Base-by-base conservation (phyloP, 2,888 invertebrate species). In the Epinotia demarniana region DNA sequence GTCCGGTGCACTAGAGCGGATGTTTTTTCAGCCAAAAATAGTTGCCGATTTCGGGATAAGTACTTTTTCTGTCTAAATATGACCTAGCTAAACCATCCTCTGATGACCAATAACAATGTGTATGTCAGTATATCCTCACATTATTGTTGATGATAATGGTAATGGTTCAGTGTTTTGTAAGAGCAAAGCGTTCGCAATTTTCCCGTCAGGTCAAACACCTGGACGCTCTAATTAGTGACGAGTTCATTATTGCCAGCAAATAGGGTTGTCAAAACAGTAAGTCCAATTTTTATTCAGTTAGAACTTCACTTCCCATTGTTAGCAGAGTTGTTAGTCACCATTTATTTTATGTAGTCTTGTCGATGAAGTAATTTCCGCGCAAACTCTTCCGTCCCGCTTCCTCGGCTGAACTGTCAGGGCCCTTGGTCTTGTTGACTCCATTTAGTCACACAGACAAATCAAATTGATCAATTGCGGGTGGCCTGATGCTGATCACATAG, bases 201-300 rank as follows among this genome's bases (percentile, higher is more conserved):
- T 60, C 61, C 9, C 58, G 66, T 18, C 72, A 27, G 72, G 72
- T 73, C 72, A 39, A 49, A 53, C 72, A 73, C 72, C 72, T 66
- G 63, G 13, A 49, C 63, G 63, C 64, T 72, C 72, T 72, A 66
- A 72, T 72, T 64, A 64, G 66, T 60, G 72, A 66, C 72, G 58
- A 49, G 72, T 73, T 73, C 16, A 60, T 73, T 66, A 61, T 19
- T 60, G 23, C 71, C 9, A 13, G 13, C 46, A 0, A 19, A 16
- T 66, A 73, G 72, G 72, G 72, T 13, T 73, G 66, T 33, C 72
- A 60, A 64, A 23, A 18, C 27, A 46, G 23, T 43, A 1, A 57
- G 12, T 58, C 23, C 16, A 58, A 13, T 39, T 57, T 27, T 33
- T 33, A 6, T 6, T 33, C 49, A 49, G 49, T 19, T 49, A 39